Conservation (phyloP, 92 coral and sea anemone genomes). For the Parazoanthus darwini region DNA sequence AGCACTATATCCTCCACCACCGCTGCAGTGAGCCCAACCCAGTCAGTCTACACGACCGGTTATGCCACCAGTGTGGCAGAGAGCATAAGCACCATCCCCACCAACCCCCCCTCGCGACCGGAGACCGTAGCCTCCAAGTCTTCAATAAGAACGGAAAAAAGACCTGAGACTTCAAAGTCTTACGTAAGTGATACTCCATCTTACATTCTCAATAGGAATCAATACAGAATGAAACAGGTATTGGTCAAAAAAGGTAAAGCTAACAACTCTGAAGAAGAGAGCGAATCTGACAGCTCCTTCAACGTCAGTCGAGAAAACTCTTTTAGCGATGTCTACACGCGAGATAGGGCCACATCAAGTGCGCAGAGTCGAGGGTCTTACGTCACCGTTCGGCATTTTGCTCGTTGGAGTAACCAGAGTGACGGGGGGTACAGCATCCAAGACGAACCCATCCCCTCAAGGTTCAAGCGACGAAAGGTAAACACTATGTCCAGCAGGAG, state of each 20-base stretch:
- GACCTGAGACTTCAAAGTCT: constrained; percentile 17
- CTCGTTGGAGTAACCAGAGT: constrained; percentile 12
- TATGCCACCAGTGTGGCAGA: constrained; percentile 28
- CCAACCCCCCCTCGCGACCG: constrained; percentile 26
- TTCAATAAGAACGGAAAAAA: neutral
- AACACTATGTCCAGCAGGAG: neutral
- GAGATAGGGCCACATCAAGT: constrained; percentile 5
- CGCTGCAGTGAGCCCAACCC: neutral
- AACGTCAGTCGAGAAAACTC: constrained; percentile 9
- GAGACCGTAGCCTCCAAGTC: neutral
- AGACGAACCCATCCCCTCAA: constrained; percentile 28
- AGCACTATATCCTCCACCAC: neutral
- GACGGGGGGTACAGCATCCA: constrained; percentile 28
- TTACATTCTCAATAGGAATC: constrained; percentile 34
- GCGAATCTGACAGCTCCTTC: constrained; percentile 24
- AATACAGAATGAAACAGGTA: constrained; percentile 32
- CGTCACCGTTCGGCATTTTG: constrained; percentile 24
- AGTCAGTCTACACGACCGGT: constrained; percentile 20
- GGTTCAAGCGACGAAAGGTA: neutral
- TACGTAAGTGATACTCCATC: constrained; percentile 33
- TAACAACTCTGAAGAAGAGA: neutral
- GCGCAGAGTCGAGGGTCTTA: constrained; percentile 29
- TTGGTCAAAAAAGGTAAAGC: neutral
- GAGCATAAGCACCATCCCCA: constrained; percentile 31
- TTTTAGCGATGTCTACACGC: neutral